phyloP scores from a whole-genome alignment of 2,888 invertebrate genomes.

The Drosophila peninsularis region DNA sequence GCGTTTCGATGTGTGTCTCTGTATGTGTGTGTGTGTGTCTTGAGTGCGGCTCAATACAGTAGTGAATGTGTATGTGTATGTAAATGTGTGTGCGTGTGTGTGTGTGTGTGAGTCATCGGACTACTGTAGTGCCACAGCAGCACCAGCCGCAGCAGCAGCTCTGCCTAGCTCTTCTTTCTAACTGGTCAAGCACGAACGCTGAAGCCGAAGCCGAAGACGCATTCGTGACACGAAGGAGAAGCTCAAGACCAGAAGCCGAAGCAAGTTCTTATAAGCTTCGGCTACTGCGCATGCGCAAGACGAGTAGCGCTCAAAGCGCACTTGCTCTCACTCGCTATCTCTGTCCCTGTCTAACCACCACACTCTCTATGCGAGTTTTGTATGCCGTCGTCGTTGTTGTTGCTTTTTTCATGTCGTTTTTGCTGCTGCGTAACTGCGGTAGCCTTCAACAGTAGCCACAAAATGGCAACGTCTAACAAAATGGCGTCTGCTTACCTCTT shows the following conservation, averaged over 20 bases:
- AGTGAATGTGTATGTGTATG: slow-evolving; percentile 43
- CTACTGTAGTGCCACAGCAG: slow-evolving; percentile 56
- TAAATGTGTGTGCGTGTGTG: slow-evolving; percentile 42
- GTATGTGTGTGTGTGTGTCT: slow-evolving; percentile 37
- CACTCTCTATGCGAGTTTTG: slow-evolving; percentile 19
- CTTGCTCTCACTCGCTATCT: slow-evolving; percentile 21
- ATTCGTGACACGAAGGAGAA: slow-evolving; percentile 78
- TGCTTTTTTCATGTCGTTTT: slow-evolving; percentile 10
- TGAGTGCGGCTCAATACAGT: slow-evolving; percentile 64
- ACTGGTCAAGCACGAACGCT: slow-evolving; percentile 62
- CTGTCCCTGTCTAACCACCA: slow-evolving; percentile 19
- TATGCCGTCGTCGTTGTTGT: slow-evolving; percentile 8
- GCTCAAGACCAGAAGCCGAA: slow-evolving; percentile 85
- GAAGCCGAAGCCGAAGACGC: slow-evolving; percentile 53
- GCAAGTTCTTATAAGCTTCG: slow-evolving; percentile 71
- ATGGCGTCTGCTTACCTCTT: slow-evolving; percentile 71
- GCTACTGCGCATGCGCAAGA: slow-evolving; percentile 78
- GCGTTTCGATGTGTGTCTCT: slow-evolving; percentile 48
- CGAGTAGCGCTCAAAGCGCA: slow-evolving; percentile 66
- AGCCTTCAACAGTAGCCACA: slow-evolving; percentile 69
- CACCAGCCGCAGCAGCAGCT: slow-evolving; percentile 38
- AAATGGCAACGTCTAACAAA: slow-evolving; percentile 72
- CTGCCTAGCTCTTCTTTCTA: slow-evolving; percentile 68
- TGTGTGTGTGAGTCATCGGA: slow-evolving; percentile 69
- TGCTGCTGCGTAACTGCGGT: slow-evolving; percentile 57